Evolutionary conservation across 2,113 vertebrate species (phyloP), one percentile per base, ranked within the genome.

Genomic region (Recurvirostra avosetta): DNA sequence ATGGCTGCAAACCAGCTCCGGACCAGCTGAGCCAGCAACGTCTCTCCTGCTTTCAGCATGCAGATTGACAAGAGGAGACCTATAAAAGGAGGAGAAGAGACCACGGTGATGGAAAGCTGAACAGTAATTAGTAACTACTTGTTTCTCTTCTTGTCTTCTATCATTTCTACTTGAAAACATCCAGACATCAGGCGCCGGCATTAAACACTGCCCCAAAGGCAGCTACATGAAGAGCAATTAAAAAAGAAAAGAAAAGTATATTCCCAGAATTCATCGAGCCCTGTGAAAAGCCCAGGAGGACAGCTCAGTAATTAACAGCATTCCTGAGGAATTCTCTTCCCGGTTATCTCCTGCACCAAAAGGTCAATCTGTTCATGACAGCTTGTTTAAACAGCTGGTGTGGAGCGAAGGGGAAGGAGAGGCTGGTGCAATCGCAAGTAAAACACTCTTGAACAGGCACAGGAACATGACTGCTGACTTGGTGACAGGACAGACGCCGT

Each of bases 401-500:
- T 55, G 75, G 23, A 63, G 29, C 49, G 11, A 34, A 53, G 77
- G 43, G 43, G 30, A 73, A n/a, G 32, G 41, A 52, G 61, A 34
- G 5, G 41, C n/a, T 58, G 76, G 11, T 59, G 43, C 14, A 9
- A 36, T 1, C 5, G 18, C 26, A 27, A 43, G 32, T 13, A 21
- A 26, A 81, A 58, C 20, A 17, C 59, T 21, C 50, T 5, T 15
- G 20, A 40, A 20, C 8, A 8, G n/a, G 49, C 41, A 41, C 19
- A n/a, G 41, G 76, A 43, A 41, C 43, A 12, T 3, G 3, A 30
- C 40, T 34, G 76, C 50, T 27, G 59, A 11, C 27, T 25, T 15
- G 5, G 20, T 29, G 67, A 41, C 13, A 1, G 1, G 65, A 47
- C 29, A 30, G n/a, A 38, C 1, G 3, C 30, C n/a, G n/a, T 25